Base-by-base conservation (phyloP, 2,888 invertebrate species). In the Idaea dimidiata region DNA sequence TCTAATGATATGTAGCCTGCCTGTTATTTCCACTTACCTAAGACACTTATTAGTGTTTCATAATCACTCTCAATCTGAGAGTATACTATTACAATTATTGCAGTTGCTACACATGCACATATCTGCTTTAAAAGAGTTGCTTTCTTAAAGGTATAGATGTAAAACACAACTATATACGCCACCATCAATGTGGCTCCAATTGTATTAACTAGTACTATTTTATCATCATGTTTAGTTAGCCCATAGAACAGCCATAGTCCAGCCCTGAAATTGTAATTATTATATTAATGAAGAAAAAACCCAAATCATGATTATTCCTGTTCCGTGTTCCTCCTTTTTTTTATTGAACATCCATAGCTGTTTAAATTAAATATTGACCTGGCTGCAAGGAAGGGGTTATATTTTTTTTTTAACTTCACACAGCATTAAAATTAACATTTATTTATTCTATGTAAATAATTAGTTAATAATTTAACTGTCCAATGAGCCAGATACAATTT, bases 231-330 rank as follows among this genome's bases (percentile, higher is more conserved):
- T 74, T 96, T 96, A 62, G 96, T 84, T 68, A 95, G 88, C 43
- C 97, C 97, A 88, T 98, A 98, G 59, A 95, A 91, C 43, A 97
- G 85, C 97, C 97, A 97, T 63, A 97, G 88, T 72, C 94, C 94
- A 76, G 95, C 95, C 68, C 96, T 96, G 90, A 64, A 93, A 92
- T 63, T 64, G 67, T 64, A 77, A 68, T 56, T 18, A 55, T 31
- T 14, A 17, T 24, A n/a, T n/a, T n/a, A n/a, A n/a, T n/a, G n/a
- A n/a, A n/a, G n/a, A n/a, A n/a, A n/a, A n/a, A n/a, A n/a, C n/a
- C n/a, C n/a, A n/a, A n/a, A n/a, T n/a, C n/a, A n/a, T n/a, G n/a
- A n/a, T n/a, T n/a, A n/a, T n/a, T n/a, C n/a, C n/a, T n/a, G n/a
- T n/a, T n/a, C n/a, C 32, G 10, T 6, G 6, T 32, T 32, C 6